Percentiles rank a stretch among this genome's conserved stretches.
Evolutionary conservation across 2,888 invertebrate species (phyloP).

Genomic region (Plagodis pulveraria): DNA sequence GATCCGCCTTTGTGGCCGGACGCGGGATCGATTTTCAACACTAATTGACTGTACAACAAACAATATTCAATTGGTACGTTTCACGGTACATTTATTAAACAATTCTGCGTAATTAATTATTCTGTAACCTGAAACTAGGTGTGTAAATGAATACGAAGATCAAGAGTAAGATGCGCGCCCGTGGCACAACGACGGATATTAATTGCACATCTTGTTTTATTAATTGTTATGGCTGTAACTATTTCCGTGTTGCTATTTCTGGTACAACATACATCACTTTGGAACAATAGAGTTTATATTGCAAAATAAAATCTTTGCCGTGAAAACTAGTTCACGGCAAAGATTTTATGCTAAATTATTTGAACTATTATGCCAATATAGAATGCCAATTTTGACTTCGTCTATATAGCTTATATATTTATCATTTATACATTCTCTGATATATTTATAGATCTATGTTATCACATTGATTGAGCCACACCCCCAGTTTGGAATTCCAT

Average conservation of each 20-base stretch:
- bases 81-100: constrained; percentile 36
- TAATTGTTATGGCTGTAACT: constrained; percentile 21
- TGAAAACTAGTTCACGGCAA: too few relatives aligned
- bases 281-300: background rate
- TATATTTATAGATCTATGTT: too few relatives aligned
- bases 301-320: too few relatives aligned
- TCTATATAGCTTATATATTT: too few relatives aligned
- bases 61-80: constrained; percentile 39
- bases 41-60: constrained; percentile 36
- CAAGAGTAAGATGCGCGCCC: constrained; percentile 30
- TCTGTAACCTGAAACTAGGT: constrained; percentile 38
- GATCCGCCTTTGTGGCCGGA: constrained; percentile 24
- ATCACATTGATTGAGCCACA: too few relatives aligned
- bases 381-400: too few relatives aligned
- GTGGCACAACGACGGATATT: constrained; percentile 17
- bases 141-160: constrained; percentile 35
- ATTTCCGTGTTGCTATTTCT: constrained; percentile 23
- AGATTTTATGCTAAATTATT: too few relatives aligned
- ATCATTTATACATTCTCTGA: too few relatives aligned
- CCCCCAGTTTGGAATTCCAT: too few relatives aligned
- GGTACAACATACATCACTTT: background rate
- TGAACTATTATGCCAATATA: too few relatives aligned
- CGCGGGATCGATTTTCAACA: constrained; percentile 35
- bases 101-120: constrained; percentile 38
- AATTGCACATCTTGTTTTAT: constrained; percentile 21